These are phyloP conservation scores for Cyaniris semiargus DNA, from an alignment of 2,888 invertebrate genomes.

Conservation along the genomic window DNA sequence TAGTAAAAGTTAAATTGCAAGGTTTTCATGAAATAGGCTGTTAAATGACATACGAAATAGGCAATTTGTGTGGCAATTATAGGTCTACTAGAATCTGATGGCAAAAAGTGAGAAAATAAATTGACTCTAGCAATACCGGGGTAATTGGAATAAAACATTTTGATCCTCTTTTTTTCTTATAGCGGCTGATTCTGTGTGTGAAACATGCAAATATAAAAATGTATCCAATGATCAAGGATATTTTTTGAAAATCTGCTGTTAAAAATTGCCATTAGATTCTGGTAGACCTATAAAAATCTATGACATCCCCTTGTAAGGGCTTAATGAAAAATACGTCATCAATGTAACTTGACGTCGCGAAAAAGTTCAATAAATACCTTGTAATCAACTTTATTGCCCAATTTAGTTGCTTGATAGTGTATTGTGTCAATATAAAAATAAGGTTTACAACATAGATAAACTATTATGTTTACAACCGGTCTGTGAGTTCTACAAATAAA, in stretches of 20 bases:
- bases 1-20: too few species aligned
- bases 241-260: too few species aligned
- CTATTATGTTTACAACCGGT: slow-evolving; percentile 6
- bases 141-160: too few species aligned
- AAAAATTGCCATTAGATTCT: too few species aligned
- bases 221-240: too few species aligned
- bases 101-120: too few species aligned
- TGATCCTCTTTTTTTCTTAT: too few species aligned
- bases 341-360: neutral
- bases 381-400: neutral
- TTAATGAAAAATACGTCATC: neutral
- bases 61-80: neutral
- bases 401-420: neutral
- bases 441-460: slow-evolving; percentile 3
- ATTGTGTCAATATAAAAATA: neutral
- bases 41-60: neutral
- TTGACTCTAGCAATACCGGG: too few species aligned
- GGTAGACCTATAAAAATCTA: too few species aligned
- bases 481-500: neutral
- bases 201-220: too few species aligned
- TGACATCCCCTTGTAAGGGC: neutral
- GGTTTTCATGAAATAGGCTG: neutral
- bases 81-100: too few species aligned
- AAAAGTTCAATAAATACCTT: neutral
- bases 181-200: too few species aligned